Base-by-base conservation (phyloP, 1,140 invertebrate genomes). In the Antheraea mylitta region DNA sequence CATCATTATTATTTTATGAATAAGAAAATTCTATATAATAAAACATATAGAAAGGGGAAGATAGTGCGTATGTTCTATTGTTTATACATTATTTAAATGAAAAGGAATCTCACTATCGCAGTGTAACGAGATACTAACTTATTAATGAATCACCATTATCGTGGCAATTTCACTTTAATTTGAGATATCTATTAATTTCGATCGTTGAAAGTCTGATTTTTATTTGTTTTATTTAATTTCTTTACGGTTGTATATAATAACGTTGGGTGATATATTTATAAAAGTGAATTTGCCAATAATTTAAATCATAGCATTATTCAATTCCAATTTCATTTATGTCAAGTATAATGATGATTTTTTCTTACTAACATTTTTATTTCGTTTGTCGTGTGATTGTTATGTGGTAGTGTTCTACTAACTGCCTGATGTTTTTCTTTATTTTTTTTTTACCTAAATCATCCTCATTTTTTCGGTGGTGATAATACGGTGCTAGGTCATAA, bases 401-500 rank as follows among this genome's bases (percentile, higher is more conserved):
- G 77, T 85, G 81, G 45, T 85, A 79, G 75, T 71, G 71, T 71
- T 77, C 74, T 79, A 77, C 76, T 73, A 82, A 90, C 87, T 89
- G 89, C 89, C 85, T 82, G 84, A 83, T 89, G 80, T 79, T 81
- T 42, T 42, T 42, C 38, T 42, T 42, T 42, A 9, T 11, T 73
- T 78, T 78, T 81, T 76, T 74, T 72, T 77, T 65, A 73, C 76
- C 77, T 79, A 74, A 71, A 77, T 70, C 66, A 76, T 76, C 76
- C 71, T 77, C 69, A 73, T 76, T 73, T 77, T 62, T 79, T 82
- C 81, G 78, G 84, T 90, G 87, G 85, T 86, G 80, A 89, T 83
- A 80, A 80, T 80, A 80, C 73, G 89, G 87, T 91, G 86, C 87
- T 91, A 91, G 79, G 78, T 80, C 77, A 80, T 75, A 79, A 77